Percentiles rank a stretch among this genome's conserved stretches.
Conservation (phyloP, 2,113 vertebrate genomes). For the Clupea harengus region DNA sequence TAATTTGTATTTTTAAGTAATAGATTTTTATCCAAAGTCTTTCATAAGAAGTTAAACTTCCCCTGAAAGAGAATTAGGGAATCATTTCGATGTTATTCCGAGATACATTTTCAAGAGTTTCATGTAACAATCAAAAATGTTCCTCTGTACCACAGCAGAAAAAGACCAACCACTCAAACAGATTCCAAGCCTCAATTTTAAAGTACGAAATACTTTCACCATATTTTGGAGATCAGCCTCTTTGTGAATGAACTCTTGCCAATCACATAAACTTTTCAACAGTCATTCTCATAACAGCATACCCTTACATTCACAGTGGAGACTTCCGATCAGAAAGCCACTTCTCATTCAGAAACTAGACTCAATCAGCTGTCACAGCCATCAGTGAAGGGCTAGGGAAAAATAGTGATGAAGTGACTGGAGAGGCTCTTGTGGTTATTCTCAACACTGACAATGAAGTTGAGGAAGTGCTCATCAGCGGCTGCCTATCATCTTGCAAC, state of each 20-base stretch:
- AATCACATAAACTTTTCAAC: background rate
- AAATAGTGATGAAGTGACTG: background rate
- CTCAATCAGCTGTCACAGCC: background rate
- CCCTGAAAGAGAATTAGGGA: background rate
- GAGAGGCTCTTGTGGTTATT: conserved; percentile 35
- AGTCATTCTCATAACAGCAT: background rate
- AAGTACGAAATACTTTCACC: background rate
- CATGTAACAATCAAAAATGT: background rate
- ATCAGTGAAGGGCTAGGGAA: background rate
- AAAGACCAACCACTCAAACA: background rate
- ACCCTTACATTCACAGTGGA: background rate
- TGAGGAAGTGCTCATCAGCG: conserved; percentile 40
- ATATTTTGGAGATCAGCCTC: background rate
- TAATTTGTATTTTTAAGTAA: too few relatives aligned
- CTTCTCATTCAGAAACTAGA: background rate
- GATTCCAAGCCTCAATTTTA: background rate
- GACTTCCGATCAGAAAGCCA: background rate
- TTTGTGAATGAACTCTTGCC: background rate
- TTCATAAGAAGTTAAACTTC: background rate
- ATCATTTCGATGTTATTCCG: too few relatives aligned
- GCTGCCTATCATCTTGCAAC: conserved; percentile 40
- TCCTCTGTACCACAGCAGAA: background rate
- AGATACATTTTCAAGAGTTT: background rate
- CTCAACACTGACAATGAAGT: conserved; percentile 37
- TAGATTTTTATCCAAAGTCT: background rate